Base-by-base conservation (phyloP, 1,140 invertebrate species). In the Antheraea pernyi region DNA sequence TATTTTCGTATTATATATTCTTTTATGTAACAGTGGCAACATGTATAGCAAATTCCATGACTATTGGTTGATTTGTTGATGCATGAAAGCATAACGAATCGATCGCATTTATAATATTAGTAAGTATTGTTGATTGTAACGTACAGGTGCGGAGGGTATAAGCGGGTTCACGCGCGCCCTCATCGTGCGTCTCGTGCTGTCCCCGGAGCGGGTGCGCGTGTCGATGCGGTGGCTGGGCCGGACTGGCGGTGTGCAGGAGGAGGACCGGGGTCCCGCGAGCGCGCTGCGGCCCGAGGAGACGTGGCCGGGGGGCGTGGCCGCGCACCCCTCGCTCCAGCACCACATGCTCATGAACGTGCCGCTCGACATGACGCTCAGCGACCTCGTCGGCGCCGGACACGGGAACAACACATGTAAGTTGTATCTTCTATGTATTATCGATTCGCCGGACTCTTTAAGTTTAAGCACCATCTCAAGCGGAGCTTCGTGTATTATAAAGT, bases 101-200 rank as follows among this genome's bases (percentile, higher is more conserved):
- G 22, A 30, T 4, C 22, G 22, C n/a, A n/a, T n/a, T n/a, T n/a
- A n/a, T n/a, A n/a, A n/a, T n/a, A n/a, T n/a, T n/a, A n/a, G n/a
- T n/a, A n/a, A n/a, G n/a, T n/a, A n/a, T 30, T 30, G 22, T 30
- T 4, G 22, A 30, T 30, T 18, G 46, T 59, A 3, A 18, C 22
- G 22, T 60, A 18, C 71, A 81, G 83, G 81, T 69, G 74, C 81
- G 8, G 83, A 83, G 60, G 88, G 88, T 7, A 96, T 98, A 74
- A 97, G 97, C 13, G 97, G 97, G 11, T 98, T 98, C 85, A 97
- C 97, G 11, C 94, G 97, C 19, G 94, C 97, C 69, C 90, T 99
- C 36, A 95, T 98, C 65, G 90, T 98, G 9, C 97, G 98, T 83
- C 92, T 98, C 30, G 92, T 98, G 18, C 90, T 98, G 58, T 97